Evolutionary conservation across 2,888 invertebrate genomes (phyloP).

Genomic region (Elmis aenea): DNA sequence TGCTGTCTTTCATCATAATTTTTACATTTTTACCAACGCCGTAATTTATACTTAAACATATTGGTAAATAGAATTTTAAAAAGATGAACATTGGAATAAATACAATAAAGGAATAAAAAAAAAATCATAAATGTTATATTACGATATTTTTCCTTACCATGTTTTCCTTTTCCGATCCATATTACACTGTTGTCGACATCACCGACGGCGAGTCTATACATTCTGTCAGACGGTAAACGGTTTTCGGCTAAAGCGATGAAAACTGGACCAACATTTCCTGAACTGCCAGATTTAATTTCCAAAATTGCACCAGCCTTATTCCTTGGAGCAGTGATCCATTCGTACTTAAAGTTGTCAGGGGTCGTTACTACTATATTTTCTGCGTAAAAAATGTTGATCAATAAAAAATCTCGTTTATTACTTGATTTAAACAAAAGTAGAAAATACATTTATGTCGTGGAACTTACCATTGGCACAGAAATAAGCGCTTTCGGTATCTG

Average conservation of each 20-base stretch:
- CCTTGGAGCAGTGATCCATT: conserved; percentile 60
- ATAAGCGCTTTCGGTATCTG: conserved; percentile 65
- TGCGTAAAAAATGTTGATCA: conserved; percentile 33
- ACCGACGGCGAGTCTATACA: conserved; percentile 59
- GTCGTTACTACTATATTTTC: conserved; percentile 62
- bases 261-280: conserved; percentile 44
- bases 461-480: conserved; percentile 64
- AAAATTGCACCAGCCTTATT: conserved; percentile 60
- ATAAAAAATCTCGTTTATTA: too few species aligned
- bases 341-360: conserved; percentile 58
- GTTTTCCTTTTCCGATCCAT: conserved; percentile 63
- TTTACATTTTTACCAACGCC: too few species aligned
- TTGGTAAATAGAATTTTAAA: too few species aligned
- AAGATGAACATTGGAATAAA: too few species aligned
- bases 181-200: conserved; percentile 54
- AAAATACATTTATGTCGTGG: too few species aligned
- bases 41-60: too few species aligned
- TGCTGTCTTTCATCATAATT: too few species aligned
- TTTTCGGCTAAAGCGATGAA: conserved; percentile 56
- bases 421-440: too few species aligned
- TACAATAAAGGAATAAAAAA: too few species aligned
- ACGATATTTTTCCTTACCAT: too few species aligned
- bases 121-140: too few species aligned
- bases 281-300: conserved; percentile 54
- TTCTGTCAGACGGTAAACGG: conserved; percentile 52